Evolutionary conservation across 2,888 invertebrate genomes (phyloP), one percentile per base, ranked within the genome.

Genomic region (Saturnia pavonia): DNA sequence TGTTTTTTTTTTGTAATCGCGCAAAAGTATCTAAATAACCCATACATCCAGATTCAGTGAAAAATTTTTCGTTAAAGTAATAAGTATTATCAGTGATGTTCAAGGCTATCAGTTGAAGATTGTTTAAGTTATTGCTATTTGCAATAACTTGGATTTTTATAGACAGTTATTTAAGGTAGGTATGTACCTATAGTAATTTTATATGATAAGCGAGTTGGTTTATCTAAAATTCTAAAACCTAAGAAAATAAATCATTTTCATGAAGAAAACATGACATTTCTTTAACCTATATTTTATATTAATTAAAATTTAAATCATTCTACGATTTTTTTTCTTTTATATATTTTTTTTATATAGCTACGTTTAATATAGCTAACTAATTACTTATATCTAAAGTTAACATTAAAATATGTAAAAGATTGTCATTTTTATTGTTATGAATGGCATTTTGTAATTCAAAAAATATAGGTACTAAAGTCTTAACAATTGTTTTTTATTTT

Each of bases 101-200:
- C 74, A 72, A 78, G 74, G 76, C 80, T 76, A 74, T 80, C 79
- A 92, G 92, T 89, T 92, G 90, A 91, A 91, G 86, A 83, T 82
- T 80, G 84, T 84, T 84, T 80, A 74, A 87, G 92, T 92, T 94
- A 89, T 92, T 93, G 91, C 91, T 81, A 73, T 54, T 77, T 77
- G 91, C 91, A 92, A 91, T 92, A 92, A 91, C 90, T 91, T 88
- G 92, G 92, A 91, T 91, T 89, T 88, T 83, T 84, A 75, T 83
- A 80, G 80, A 79, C 80, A 85, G 86, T 84, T 77, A 79, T 71
- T 81, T 85, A 87, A 91, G 90, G 92, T 93, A 91, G 90, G 92
- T 93, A 85, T 89, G 90, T 73, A 57, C 65, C 14, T 45, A 45
- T 3, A 45, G 3, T 12, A 16, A 45, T 14, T 7, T 19, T 19